phyloP scores from a whole-genome alignment of 2,888 invertebrate genomes.

The Caenorhabditis macrosperma region DNA sequence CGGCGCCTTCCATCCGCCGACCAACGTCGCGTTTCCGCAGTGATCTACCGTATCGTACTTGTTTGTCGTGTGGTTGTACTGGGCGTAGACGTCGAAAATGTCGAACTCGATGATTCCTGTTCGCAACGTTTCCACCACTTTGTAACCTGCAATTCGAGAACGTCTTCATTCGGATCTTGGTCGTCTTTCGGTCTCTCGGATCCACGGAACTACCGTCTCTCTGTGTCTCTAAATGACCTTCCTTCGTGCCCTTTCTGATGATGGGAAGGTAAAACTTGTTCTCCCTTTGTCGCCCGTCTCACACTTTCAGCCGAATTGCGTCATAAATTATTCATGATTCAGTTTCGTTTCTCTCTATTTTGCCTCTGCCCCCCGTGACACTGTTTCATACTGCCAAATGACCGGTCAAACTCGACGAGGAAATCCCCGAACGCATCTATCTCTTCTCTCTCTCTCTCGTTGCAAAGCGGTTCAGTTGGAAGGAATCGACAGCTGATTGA shows the following conservation, averaged over 20 bases:
- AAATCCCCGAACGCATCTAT: conserved; percentile 9
- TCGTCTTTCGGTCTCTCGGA: too few species aligned
- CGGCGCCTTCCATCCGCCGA: conserved; percentile 61
- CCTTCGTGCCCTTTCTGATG: neutral
- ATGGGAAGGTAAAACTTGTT: neutral
- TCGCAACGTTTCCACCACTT: conserved; percentile 96
- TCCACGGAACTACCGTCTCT: neutral
- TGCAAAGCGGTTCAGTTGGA: neutral
- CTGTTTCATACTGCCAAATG: neutral
- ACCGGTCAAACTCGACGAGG: conserved; percentile 33
- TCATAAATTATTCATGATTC: conserved; percentile 40
- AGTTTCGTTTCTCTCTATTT: neutral
- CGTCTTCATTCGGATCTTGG: neutral
- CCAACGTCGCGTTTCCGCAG: conserved; percentile 58
- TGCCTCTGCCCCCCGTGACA: conserved; percentile 5
- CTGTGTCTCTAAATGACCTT: neutral
- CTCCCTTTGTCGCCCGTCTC: neutral
- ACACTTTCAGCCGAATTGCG: neutral
- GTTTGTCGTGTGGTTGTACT: conserved; percentile 64
- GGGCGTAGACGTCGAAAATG: conserved; percentile 85
- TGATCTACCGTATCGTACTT: conserved; percentile 62
- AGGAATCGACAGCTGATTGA: conserved; percentile 40
- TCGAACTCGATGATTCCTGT: conserved; percentile 94
- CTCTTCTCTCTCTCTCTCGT: too few species aligned
- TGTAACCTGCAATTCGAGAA: conserved; percentile 87